Evolutionary conservation across 1,140 invertebrate species (phyloP), one percentile per base, ranked within the genome.

Genomic region (Drosophila mauritiana): DNA sequence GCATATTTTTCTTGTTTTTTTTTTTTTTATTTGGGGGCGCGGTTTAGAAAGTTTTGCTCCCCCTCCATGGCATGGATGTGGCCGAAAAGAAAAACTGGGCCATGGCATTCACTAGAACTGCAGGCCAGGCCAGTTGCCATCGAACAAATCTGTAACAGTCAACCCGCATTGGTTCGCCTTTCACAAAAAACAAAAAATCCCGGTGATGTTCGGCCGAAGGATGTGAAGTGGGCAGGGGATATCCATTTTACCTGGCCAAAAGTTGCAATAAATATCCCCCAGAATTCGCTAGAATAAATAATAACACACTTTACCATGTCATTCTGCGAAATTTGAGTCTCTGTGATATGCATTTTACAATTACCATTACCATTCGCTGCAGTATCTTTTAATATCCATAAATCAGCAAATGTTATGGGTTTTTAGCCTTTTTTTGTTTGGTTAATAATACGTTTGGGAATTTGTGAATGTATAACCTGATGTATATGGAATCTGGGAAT

Each of bases 51-150:
- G 84, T 89, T 89, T 63, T 69, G 36, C 37, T 39, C 46, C 39
- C 43, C 62, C 36, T 37, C 15, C 12, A 48, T 51, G 45, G 2
- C 20, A 22, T 63, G 49, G 17, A 67, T 53, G 42, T 68, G 49
- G n/a, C 51, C 54, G 25, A 58, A 53, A 82, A 86, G 1, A 22
- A 22, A 22, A 22, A 83, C 83, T 88, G 83, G 79, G 85, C 79
- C 84, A 86, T 88, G 82, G 82, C 82, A 85, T 86, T 85, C 82
- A 85, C 82, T 81, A 78, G 75, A 83, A 79, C 48, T 59, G 69
- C 74, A 78, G 40, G 54, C 69, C 52, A 54, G 40, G 39, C 48
- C 20, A 22, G 20, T 22, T 22, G 56, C 54, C 62, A 61, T 51
- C 42, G 31, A 55, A 42, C 52, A 63, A 59, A 75, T 77, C 54